phyloP scores from a whole-genome alignment of 2,888 invertebrate species.

The Oscheius sp. region DNA sequence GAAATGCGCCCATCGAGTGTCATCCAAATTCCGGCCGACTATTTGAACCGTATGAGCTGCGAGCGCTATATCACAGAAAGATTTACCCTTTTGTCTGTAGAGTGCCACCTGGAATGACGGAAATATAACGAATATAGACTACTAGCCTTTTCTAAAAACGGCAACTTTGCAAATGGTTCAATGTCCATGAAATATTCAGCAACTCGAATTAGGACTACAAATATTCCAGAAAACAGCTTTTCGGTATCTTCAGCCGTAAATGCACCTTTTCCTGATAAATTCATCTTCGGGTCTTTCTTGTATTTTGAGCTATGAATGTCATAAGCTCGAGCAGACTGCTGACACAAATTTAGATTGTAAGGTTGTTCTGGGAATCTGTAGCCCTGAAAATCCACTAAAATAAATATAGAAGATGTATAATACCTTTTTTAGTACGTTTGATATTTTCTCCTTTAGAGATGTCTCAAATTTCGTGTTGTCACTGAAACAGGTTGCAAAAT shows the following conservation, averaged over 20 bases:
- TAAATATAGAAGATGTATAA: too few relatives aligned
- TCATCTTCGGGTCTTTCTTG: too few relatives aligned
- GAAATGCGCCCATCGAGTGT: not conserved
- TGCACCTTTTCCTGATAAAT: not conserved
- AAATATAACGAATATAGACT: too few relatives aligned
- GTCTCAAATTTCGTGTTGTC: too few relatives aligned
- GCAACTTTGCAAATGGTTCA: slow-evolving; percentile 17
- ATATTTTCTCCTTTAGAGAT: too few relatives aligned
- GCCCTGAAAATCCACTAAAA: not conserved
- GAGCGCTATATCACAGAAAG: not conserved
- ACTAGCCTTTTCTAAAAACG: not conserved
- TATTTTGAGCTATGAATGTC: not conserved
- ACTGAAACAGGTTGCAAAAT: too few relatives aligned
- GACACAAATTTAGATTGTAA: not conserved
- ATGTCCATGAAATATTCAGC: slow-evolving; percentile 11
- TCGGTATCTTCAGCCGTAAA: too few relatives aligned
- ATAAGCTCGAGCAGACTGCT: not conserved
- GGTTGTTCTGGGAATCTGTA: not conserved
- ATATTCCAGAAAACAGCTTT: too few relatives aligned
- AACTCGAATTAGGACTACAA: not conserved
- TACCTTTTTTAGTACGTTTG: not conserved
- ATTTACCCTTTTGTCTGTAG: too few relatives aligned
- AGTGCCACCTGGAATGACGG: too few relatives aligned
- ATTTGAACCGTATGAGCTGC: not conserved
- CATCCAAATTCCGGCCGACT: not conserved